phyloP scores from a whole-genome alignment of 2,113 vertebrate species.

The Pseudorectes ferrugineus region DNA sequence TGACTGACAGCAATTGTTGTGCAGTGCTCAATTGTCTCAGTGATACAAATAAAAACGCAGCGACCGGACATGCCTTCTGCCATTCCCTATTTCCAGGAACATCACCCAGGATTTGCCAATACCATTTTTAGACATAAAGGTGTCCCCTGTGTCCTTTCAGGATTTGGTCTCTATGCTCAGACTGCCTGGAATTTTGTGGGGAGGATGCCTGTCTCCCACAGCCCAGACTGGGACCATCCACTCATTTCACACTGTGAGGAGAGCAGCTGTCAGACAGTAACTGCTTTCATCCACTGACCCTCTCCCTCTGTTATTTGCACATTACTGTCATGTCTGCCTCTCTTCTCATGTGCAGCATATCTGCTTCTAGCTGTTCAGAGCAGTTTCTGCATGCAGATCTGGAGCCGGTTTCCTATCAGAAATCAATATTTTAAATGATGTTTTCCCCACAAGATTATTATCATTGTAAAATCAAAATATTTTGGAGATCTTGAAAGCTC shows the following conservation, averaged over 20 bases:
- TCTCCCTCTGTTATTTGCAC: background rate
- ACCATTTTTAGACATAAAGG: background rate
- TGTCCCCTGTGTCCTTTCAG: background rate
- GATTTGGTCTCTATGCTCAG: background rate
- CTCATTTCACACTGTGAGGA: background rate
- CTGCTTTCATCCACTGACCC: background rate
- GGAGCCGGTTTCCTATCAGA: conserved; percentile 50
- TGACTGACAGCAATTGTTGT: background rate
- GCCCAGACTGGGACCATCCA: background rate
- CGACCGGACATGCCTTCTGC: accelerated
- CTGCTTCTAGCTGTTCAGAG: background rate
- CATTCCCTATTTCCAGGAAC: accelerated
- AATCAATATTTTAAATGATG: conserved; percentile 66
- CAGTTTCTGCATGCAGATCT: conserved; percentile 31
- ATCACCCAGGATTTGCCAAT: background rate
- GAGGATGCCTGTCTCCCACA: background rate
- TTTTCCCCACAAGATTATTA: conserved; percentile 51
- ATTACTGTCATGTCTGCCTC: background rate
- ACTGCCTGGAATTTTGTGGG: background rate
- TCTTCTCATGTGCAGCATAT: background rate
- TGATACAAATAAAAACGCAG: background rate
- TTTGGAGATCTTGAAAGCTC: conserved; percentile 68
- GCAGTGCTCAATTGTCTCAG: background rate
- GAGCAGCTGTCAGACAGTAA: background rate
- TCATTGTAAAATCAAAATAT: conserved; percentile 77